These are phyloP conservation scores for Ormyrus pomaceus DNA, from an alignment of 2,888 invertebrate species.

Conservation along the genomic window DNA sequence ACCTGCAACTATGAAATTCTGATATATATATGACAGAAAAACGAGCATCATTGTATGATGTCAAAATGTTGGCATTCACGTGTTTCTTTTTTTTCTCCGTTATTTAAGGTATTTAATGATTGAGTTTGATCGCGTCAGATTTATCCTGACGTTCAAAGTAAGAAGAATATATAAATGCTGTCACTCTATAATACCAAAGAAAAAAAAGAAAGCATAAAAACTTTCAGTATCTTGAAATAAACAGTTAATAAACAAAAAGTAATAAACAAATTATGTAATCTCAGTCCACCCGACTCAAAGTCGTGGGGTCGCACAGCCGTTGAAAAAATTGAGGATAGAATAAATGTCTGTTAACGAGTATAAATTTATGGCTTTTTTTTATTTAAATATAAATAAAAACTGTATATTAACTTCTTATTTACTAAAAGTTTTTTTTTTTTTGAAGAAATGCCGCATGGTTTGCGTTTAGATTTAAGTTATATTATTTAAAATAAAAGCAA, in stretches of 20 bases:
- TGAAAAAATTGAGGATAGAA: slow-evolving; percentile 46
- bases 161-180: slow-evolving; percentile 40
- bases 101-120: slow-evolving; percentile 42
- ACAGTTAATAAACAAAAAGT: slow-evolving; percentile 33
- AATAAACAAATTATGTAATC: slow-evolving; percentile 47
- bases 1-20: slow-evolving; percentile 45
- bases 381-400: slow-evolving; percentile 27
- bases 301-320: slow-evolving; percentile 42
- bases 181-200: slow-evolving; percentile 57
- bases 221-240: slow-evolving; percentile 36
- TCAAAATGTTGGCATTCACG: slow-evolving; percentile 51
- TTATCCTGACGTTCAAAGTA: slow-evolving; percentile 48
- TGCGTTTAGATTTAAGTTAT: neutral
- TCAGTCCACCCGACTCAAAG: slow-evolving; percentile 49
- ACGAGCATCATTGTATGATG: slow-evolving; percentile 44
- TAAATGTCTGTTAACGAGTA: slow-evolving; percentile 51
- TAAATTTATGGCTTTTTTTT: slow-evolving; percentile 38
- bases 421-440: slow-evolving; percentile 33
- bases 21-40: slow-evolving; percentile 36
- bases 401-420: slow-evolving; percentile 24
- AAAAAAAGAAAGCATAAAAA: slow-evolving; percentile 48
- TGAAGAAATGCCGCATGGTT: slow-evolving; percentile 1
- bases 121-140: slow-evolving; percentile 41
- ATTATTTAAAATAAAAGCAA: neutral
- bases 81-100: slow-evolving; percentile 52